Base-by-base conservation (phyloP, 1,140 invertebrate genomes). In the Lycorma delicatula region DNA sequence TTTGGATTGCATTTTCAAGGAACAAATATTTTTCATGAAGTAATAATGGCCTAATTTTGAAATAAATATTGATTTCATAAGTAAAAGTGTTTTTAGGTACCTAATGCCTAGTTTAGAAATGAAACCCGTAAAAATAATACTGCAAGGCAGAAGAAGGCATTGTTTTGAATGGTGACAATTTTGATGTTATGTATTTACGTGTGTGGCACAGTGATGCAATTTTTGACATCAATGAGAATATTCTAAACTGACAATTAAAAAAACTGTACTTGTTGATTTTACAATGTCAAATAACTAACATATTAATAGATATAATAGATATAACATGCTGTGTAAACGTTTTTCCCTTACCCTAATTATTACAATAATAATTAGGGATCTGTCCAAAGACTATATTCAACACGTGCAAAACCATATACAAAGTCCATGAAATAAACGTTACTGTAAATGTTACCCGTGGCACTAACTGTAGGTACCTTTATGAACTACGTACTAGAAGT, bases 141-240 rank as follows among this genome's bases (percentile, higher is more conserved):
- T 44, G 16, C 23, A 16, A 44, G 23, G 16, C 41, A 44, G 18
- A 44, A 44, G 41, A 20, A 20, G 41, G 41, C 23, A 44, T 44
- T 16, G 23, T 20, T 44, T 20, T 44, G 41, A 44, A 44, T 20
- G 41, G 18, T 44, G 5, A 20, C 18, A 22, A 22, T 44, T 44
- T 20, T 44, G 41, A 20, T 20, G 41, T 16, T 22, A 31, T 28
- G 29, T 53, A 18, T 18, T 53, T 20, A 28, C 28, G 22, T 26
- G 18, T 53, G 50, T 53, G 27, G 28, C 50, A 53, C 31, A 27
- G 50, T 53, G 50, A 28, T 53, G 29, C 50, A 53, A 28, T 53
- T 53, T 53, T 53, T 53, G 50, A 53, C 23, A 44, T 44, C 41
- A 44, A 16, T 16, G 41, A 44, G 23, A 44, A 44, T 22, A 44